A percentile compares a stretch with the other conserved stretches of the same genome.
These are phyloP conservation scores for Brachyhypopomus occidentalis DNA, from an alignment of 2,113 vertebrate genomes.

Conservation along the genomic window DNA sequence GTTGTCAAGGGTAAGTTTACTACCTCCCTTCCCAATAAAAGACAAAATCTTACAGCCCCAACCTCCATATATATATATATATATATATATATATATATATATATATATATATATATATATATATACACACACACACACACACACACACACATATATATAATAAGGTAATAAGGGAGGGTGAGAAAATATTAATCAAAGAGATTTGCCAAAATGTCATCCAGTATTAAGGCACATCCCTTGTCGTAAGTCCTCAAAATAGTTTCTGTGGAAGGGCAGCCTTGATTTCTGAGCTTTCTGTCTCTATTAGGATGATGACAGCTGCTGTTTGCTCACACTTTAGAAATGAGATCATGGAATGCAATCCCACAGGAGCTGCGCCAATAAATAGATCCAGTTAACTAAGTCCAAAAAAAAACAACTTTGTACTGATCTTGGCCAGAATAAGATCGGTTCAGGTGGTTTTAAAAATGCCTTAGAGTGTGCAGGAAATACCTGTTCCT, in stretches of 20 bases:
- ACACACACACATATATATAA: too few species aligned
- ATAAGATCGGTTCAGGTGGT: too few species aligned
- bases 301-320: constrained; percentile 48
- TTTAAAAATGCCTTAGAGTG: too few species aligned
- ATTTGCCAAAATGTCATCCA: constrained; percentile 57
- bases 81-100: too few species aligned
- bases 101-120: too few species aligned
- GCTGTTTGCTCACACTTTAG: constrained; percentile 35
- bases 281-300: constrained; percentile 44
- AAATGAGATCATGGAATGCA: constrained; percentile 37
- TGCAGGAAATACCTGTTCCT: background rate
- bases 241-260: constrained; percentile 45
- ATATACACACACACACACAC: too few species aligned
- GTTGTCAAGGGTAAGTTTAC: background rate
- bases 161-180: constrained; percentile 36
- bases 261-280: constrained; percentile 35
- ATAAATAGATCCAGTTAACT: constrained; percentile 42
- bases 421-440: constrained; percentile 15
- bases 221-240: constrained; percentile 47
- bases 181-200: constrained; percentile 58
- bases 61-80: constrained; percentile 43
- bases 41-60: constrained; percentile 1
- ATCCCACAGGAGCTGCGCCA: constrained; percentile 39
- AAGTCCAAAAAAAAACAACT: constrained; percentile 6
- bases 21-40: constrained; percentile 10